Percentiles rank a stretch among this genome's conserved stretches.
phyloP scores from a whole-genome alignment of 1,140 invertebrate species.

The Charaxes varanes region DNA sequence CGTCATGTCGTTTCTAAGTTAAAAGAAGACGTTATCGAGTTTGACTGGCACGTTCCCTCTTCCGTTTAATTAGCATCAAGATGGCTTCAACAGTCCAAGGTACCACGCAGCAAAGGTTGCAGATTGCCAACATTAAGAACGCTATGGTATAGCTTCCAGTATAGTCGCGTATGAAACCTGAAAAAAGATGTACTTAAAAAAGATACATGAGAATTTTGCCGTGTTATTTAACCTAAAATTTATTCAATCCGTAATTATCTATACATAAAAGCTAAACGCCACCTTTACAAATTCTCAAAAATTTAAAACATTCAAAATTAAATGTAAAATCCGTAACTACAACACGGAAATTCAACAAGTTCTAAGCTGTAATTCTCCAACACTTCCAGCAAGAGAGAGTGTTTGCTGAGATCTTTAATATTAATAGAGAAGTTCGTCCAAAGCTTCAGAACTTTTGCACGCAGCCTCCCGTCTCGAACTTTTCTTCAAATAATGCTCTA shows the following conservation, averaged over 20 bases:
- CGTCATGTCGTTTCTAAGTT: no score
- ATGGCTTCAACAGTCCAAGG: constrained; percentile 59
- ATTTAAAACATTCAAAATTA: neutral
- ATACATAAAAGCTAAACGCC: neutral
- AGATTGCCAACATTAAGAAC: constrained; percentile 54
- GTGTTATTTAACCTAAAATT: no score
- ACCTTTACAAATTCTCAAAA: neutral
- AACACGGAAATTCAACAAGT: constrained; percentile 6
- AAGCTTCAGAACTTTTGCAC: constrained; percentile 24
- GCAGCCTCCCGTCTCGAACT: constrained; percentile 16
- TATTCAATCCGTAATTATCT: neutral
- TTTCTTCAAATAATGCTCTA: constrained; percentile 20
- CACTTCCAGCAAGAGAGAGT: constrained; percentile 12
- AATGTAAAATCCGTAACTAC: constrained; percentile 2
- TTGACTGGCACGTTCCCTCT: constrained; percentile 16
- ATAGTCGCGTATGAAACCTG: constrained; percentile 62
- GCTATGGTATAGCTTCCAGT: constrained; percentile 59
- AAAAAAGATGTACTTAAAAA: constrained; percentile 21
- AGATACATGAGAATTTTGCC: no score
- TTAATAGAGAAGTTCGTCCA: constrained; percentile 36
- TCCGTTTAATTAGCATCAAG: constrained; percentile 29
- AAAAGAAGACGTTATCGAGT: no score
- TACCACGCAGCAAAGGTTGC: constrained; percentile 56
- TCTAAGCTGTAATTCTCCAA: constrained; percentile 2
- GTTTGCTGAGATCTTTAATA: constrained; percentile 24